Evolutionary conservation across 2,797 vertebrate genomes (phyloP).

Genomic region (Brachyrhaphis roseni): DNA sequence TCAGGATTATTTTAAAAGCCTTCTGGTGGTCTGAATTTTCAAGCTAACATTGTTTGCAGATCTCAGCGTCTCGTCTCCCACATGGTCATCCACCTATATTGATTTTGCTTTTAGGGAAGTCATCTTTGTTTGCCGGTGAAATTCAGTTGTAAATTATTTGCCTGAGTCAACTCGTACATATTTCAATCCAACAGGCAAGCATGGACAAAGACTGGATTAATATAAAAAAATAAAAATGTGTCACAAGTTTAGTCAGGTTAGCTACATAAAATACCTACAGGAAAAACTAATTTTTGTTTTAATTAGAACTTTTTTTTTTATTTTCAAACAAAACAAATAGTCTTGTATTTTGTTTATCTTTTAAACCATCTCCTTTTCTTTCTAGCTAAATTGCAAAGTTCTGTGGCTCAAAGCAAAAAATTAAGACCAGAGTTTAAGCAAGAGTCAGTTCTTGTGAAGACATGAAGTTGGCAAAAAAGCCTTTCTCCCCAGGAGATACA

Average conservation of each 20-base stretch:
- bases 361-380: background rate
- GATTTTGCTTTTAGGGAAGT: constrained; percentile 30
- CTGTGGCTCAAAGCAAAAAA: background rate
- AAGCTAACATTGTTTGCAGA: background rate
- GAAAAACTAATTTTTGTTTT: background rate
- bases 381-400: background rate
- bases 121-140: background rate
- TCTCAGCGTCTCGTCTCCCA: constrained; percentile 3
- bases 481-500: background rate
- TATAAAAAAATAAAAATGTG: background rate
- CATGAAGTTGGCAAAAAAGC: background rate
- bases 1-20: background rate
- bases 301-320: background rate
- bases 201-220: background rate
- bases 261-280: background rate
- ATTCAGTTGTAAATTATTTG: constrained; percentile 26
- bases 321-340: background rate
- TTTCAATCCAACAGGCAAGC: background rate
- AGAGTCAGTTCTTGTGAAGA: too few relatives aligned
- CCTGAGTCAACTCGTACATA: background rate
- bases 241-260: background rate
- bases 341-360: background rate
- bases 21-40: background rate
- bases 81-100: background rate
- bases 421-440: background rate